Evolutionary conservation across 2,113 vertebrate genomes (phyloP).

Genomic region (Pipa parva): DNA sequence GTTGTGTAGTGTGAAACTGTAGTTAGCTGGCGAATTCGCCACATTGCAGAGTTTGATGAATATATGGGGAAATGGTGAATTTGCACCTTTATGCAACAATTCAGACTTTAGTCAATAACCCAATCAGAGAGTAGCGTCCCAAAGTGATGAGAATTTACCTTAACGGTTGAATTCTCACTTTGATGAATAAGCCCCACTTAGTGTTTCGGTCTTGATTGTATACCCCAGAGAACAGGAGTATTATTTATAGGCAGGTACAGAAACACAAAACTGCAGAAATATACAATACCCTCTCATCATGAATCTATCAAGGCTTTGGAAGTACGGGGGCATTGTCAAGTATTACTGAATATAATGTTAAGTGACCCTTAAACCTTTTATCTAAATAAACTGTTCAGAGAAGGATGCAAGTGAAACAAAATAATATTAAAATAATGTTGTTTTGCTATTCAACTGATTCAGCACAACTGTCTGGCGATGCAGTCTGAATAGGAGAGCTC

Average conservation of each 20-base stretch:
- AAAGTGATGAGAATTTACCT: too few relatives aligned
- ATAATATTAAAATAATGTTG: constrained; percentile 4
- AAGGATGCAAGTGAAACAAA: background rate
- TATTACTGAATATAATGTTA: constrained; percentile 16
- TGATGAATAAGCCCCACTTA: too few relatives aligned
- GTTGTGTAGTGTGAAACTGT: too few relatives aligned
- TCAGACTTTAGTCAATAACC: too few relatives aligned
- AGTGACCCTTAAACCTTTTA: constrained; percentile 36
- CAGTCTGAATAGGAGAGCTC: background rate
- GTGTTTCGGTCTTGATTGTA: background rate
- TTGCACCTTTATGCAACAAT: too few relatives aligned
- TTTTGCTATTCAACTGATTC: background rate
- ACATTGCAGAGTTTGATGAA: too few relatives aligned
- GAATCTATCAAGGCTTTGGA: constrained; percentile 13
- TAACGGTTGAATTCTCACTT: too few relatives aligned
- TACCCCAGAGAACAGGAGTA: background rate
- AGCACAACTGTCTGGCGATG: constrained; percentile 6
- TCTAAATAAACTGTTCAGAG: constrained; percentile 10
- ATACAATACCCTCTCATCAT: background rate
- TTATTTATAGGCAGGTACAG: background rate
- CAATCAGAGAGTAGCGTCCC: too few relatives aligned
- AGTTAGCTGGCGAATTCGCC: too few relatives aligned
- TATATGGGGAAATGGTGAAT: too few relatives aligned
- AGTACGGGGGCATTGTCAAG: too few relatives aligned
- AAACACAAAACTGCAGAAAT: background rate